A percentile compares a stretch with the other conserved stretches of the same genome.
These are phyloP conservation scores for Cyanoramphus novaezelandiae DNA, from an alignment of 2,113 vertebrate genomes.

Conservation along the genomic window DNA sequence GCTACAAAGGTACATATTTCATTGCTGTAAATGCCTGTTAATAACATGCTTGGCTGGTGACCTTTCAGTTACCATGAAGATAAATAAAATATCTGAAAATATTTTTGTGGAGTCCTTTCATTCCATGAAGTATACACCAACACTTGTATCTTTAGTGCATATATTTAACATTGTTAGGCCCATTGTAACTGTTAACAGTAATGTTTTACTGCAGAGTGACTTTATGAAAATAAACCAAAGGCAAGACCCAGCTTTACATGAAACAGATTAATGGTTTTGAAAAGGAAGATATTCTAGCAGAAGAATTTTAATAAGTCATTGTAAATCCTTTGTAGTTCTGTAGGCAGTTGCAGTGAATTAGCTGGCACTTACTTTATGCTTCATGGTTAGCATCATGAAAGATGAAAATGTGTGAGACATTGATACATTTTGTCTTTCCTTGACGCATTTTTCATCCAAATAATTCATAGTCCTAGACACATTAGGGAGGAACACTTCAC, in stretches of 20 bases:
- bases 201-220: constrained; percentile 50
- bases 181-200: constrained; percentile 66
- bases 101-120: neutral
- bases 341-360: neutral
- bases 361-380: neutral
- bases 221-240: constrained; percentile 73
- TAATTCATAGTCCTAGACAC: neutral
- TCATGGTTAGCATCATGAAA: constrained; percentile 37
- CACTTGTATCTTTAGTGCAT: constrained; percentile 57
- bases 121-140: neutral
- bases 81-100: constrained; percentile 54
- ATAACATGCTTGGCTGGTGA: constrained; percentile 4
- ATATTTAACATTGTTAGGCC: neutral
- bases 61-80: constrained; percentile 43
- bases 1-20: neutral
- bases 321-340: neutral
- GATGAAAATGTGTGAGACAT: neutral
- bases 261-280: constrained; percentile 64
- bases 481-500: neutral
- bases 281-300: constrained; percentile 20
- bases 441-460: neutral
- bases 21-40: constrained; percentile 31
- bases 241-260: constrained; percentile 21
- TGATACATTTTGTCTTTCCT: neutral
- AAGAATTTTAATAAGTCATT: constrained; percentile 54